phyloP scores from a whole-genome alignment of 2,888 invertebrate species.

The Thymelicus acteon region DNA sequence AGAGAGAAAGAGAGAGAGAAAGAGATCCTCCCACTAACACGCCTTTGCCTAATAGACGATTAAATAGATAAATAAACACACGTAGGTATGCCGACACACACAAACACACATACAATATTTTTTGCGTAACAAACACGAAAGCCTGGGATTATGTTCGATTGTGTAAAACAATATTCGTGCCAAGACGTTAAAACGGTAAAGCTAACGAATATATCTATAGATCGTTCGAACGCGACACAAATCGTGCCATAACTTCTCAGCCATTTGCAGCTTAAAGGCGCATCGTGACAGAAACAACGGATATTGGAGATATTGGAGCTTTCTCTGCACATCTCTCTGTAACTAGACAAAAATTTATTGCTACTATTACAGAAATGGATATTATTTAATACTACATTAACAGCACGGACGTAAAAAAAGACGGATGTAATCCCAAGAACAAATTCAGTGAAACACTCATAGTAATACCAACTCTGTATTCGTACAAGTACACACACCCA shows the following conservation, averaged over 20 bases:
- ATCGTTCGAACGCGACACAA: constrained; percentile 10
- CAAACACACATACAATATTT: no score
- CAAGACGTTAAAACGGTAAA: not conserved
- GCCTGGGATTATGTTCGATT: not conserved
- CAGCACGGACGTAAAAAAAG: no score
- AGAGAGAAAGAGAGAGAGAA: no score
- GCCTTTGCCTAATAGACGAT: no score
- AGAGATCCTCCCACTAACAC: no score
- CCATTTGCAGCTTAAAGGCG: constrained; percentile 10
- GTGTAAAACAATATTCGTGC: not conserved
- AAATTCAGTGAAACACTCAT: no score
- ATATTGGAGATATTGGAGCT: constrained; percentile 11
- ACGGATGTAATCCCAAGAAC: no score
- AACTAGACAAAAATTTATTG: not conserved
- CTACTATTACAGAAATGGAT: not conserved
- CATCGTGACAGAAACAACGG: constrained; percentile 13
- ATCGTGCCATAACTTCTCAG: constrained; percentile 4
- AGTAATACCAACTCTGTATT: no score
- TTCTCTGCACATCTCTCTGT: not conserved
- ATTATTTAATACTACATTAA: not conserved
- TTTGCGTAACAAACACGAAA: no score
- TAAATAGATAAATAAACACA: no score
- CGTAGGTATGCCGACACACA: no score
- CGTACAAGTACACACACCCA: no score
- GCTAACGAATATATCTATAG: constrained; percentile 1